Conservation (phyloP, 1,140 invertebrate species). For the Nephila pilipes region DNA sequence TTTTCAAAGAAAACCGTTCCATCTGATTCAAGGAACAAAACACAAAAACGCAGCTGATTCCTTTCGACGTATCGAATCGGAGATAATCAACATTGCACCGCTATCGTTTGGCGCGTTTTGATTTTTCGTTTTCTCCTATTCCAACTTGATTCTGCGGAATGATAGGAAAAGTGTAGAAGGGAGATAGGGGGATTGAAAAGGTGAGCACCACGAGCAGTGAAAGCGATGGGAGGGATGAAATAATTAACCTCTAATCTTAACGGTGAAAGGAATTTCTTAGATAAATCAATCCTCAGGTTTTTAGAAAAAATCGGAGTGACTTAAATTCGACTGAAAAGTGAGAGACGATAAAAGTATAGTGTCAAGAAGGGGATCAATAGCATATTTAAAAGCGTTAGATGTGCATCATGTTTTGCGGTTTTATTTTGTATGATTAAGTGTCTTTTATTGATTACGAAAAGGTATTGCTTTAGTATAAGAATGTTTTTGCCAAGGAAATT, state of each 20-base stretch:
- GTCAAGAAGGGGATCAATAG: not conserved
- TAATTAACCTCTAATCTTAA: slow-evolving; percentile 52
- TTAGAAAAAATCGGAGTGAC: not conserved
- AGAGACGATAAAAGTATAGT: not conserved
- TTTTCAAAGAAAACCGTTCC: too few species aligned
- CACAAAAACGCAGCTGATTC: not conserved
- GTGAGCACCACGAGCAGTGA: not conserved
- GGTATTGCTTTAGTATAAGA: too few species aligned
- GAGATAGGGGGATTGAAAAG: not conserved
- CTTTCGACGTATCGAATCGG: not conserved
- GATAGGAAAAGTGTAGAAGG: not conserved
- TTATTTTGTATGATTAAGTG: not conserved
- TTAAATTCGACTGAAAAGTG: not conserved
- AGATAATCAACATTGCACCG: slow-evolving; percentile 25
- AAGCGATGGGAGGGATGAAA: not conserved
- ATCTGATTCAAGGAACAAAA: not conserved
- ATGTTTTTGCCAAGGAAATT: too few species aligned
- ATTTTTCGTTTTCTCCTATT: not conserved
- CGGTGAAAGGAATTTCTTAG: slow-evolving; percentile 45
- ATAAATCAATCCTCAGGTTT: slow-evolving; percentile 31
- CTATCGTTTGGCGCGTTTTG: slow-evolving; percentile 36
- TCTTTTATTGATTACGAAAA: not conserved
- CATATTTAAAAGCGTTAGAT: not conserved
- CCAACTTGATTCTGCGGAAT: not conserved
- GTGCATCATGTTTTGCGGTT: not conserved